phyloP scores from a whole-genome alignment of 2,113 vertebrate species.

The Pseudopodoces humilis region DNA sequence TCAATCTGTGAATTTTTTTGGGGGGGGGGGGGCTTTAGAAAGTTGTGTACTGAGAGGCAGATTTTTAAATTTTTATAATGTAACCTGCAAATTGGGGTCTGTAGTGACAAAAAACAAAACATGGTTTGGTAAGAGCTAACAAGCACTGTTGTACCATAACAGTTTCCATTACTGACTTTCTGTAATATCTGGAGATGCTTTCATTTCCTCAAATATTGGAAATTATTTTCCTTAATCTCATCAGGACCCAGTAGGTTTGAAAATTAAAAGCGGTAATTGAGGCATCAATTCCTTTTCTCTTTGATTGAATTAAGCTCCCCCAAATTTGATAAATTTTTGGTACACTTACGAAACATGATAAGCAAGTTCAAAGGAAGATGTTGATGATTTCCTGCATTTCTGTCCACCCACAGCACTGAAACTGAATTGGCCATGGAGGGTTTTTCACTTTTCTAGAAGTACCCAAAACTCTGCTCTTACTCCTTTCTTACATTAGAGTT shows the following conservation, averaged over 20 bases:
- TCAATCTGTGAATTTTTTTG: background rate
- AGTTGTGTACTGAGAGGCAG: background rate
- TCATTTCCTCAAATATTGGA: background rate
- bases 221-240: background rate
- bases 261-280: background rate
- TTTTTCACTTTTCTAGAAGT: background rate
- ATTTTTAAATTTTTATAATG: background rate
- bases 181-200: slow-evolving; percentile 1
- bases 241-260: background rate
- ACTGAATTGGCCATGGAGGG: background rate
- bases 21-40: background rate
- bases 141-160: background rate
- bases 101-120: background rate
- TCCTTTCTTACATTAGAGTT: background rate
- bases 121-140: background rate
- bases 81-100: background rate
- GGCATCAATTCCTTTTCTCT: background rate
- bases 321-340: background rate
- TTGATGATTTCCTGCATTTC: background rate
- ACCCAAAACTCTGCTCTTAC: background rate
- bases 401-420: background rate
- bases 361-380: background rate
- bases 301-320: background rate
- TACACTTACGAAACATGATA: background rate
- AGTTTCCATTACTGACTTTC: background rate